phyloP scores from a whole-genome alignment of 2,797 vertebrate species.

The Vipera latastei region DNA sequence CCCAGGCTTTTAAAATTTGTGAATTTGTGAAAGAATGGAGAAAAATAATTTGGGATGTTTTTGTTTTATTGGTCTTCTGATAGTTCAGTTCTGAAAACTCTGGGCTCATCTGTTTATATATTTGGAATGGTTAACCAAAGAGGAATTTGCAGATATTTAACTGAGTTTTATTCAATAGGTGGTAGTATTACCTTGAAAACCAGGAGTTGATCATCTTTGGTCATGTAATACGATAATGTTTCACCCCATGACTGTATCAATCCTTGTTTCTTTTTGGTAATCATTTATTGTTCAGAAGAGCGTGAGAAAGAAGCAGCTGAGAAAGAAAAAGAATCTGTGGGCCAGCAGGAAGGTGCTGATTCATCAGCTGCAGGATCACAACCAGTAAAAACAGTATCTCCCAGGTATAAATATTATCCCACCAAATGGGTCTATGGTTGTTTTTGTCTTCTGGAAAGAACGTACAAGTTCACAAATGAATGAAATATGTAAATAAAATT shows the following conservation, averaged over 20 bases:
- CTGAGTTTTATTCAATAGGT: background rate
- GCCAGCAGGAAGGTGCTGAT: slow-evolving; percentile 54
- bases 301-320: slow-evolving; percentile 74
- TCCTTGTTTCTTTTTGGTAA: background rate
- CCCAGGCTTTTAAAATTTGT: background rate
- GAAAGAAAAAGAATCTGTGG: slow-evolving; percentile 61
- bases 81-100: background rate
- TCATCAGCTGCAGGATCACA: slow-evolving; percentile 58
- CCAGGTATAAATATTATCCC: slow-evolving; percentile 69
- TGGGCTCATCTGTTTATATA: background rate
- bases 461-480: too few species aligned
- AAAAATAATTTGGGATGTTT: background rate
- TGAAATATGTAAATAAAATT: too few species aligned
- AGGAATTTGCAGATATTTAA: background rate
- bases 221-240: background rate
- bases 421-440: background rate
- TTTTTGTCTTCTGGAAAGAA: background rate
- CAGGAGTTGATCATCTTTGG: background rate
- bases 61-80: background rate
- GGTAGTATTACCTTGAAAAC: background rate
- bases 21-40: too few species aligned
- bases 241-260: background rate
- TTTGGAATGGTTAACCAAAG: background rate
- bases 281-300: slow-evolving; percentile 66
- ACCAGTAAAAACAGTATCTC: slow-evolving; percentile 47